phyloP scores from a whole-genome alignment of 2,113 vertebrate species.

The Oenanthe melanoleuca region DNA sequence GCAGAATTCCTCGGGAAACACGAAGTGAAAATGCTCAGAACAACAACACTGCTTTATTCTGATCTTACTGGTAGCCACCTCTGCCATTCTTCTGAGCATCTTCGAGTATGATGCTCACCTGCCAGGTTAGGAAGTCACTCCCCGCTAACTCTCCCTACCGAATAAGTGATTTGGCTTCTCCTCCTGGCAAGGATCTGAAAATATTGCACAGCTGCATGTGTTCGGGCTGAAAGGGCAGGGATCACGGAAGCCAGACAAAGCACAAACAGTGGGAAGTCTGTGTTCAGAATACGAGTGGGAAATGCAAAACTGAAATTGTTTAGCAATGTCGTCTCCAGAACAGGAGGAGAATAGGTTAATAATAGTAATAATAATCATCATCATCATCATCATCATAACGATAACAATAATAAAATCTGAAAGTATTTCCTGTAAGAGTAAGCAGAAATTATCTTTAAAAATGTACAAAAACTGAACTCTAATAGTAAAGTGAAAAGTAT shows the following conservation, averaged over 20 bases:
- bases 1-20: neutral
- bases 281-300: neutral
- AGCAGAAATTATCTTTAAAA: neutral
- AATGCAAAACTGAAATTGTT: neutral
- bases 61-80: neutral
- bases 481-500: neutral
- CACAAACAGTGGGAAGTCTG: neutral
- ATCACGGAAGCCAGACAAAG: neutral
- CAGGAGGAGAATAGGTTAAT: neutral
- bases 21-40: neutral
- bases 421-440: neutral
- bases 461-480: neutral
- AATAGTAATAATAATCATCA: no score
- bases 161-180: neutral
- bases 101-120: neutral
- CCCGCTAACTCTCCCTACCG: neutral
- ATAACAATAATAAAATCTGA: neutral
- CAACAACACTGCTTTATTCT: neutral
- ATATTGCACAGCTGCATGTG: neutral
- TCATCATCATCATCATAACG: no score
- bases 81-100: neutral
- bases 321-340: neutral
- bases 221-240: neutral
- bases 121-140: neutral
- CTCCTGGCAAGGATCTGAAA: neutral